Conservation (phyloP, 2,113 vertebrate genomes). For the Peucedramus taeniatus region DNA sequence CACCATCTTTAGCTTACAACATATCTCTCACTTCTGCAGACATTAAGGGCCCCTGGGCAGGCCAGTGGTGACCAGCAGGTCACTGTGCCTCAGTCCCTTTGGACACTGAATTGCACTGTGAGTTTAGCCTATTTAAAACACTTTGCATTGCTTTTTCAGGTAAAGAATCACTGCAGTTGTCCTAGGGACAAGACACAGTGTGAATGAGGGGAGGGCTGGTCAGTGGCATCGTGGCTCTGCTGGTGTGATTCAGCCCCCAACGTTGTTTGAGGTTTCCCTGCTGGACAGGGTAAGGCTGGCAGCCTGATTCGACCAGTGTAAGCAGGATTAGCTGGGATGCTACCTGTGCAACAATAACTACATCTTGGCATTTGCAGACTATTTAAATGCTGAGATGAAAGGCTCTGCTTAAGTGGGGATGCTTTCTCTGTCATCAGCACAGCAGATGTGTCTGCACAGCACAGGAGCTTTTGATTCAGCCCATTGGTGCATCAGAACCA, state of each 20-base stretch:
- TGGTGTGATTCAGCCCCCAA: neutral
- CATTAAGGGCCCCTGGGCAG: neutral
- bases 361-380: neutral
- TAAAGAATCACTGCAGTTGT: neutral
- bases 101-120: neutral
- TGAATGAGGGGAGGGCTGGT: neutral
- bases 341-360: neutral
- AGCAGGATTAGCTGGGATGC: neutral
- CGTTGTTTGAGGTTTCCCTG: neutral
- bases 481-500: neutral
- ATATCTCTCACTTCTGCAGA: neutral
- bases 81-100: fast-evolving
- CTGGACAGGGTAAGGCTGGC: neutral
- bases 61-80: neutral
- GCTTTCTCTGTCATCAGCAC: neutral
- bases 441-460: neutral
- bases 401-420: neutral
- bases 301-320: fast-evolving
- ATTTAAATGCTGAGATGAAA: neutral
- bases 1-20: neutral
- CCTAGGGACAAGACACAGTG: fast-evolving
- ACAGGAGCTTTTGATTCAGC: neutral
- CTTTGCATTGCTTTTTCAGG: neutral
- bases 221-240: neutral
- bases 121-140: neutral